Evolutionary conservation across 2,113 vertebrate species (phyloP).

Genomic region (Hypanus sabinus): DNA sequence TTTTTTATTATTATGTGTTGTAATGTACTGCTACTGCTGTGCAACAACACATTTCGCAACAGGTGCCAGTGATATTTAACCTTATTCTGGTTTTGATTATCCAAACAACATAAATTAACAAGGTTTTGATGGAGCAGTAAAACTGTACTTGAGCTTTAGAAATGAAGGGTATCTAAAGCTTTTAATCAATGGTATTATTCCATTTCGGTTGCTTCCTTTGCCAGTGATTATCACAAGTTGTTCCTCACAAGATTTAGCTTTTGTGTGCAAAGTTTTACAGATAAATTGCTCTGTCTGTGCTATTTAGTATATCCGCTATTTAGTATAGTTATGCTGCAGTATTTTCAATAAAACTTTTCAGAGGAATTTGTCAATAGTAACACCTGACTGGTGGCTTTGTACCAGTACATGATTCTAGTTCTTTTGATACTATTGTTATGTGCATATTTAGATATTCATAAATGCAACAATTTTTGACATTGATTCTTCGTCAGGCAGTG

Average conservation of each 20-base stretch:
- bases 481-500: not conserved
- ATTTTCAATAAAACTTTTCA: not conserved
- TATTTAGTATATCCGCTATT: not conserved
- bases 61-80: too few species aligned
- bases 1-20: too few species aligned
- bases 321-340: not conserved
- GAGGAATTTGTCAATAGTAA: not conserved
- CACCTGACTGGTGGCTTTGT: not conserved
- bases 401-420: not conserved
- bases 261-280: slow-evolving; percentile 3
- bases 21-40: too few species aligned
- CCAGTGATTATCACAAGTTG: not conserved
- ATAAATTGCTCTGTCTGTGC: not conserved
- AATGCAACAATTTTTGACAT: not conserved
- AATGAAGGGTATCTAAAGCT: not conserved
- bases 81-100: too few species aligned
- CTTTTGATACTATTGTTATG: not conserved
- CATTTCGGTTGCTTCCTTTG: not conserved
- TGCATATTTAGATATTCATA: not conserved
- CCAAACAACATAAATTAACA: not conserved
- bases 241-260: not conserved
- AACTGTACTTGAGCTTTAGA: not conserved
- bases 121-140: too few species aligned
- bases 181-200: not conserved
- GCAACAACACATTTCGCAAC: too few species aligned